A percentile compares a stretch with the other conserved stretches of the same genome.
Evolutionary conservation across 1,140 invertebrate species (phyloP).

Genomic region (Habropoda laboriosa): DNA sequence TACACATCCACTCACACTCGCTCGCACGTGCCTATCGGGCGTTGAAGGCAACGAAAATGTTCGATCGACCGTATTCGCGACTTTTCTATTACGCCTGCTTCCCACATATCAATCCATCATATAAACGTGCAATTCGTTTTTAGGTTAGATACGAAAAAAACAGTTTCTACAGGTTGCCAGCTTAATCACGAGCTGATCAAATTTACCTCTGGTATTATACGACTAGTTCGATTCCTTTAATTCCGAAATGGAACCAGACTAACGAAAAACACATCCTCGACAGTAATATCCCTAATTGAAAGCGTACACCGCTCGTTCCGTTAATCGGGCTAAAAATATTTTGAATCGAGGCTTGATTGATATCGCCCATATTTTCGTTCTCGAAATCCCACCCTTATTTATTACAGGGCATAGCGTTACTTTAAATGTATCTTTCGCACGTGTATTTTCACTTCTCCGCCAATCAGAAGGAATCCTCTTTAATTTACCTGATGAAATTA

Average conservation of each 20-base stretch:
- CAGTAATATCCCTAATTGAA: not conserved
- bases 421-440: not conserved
- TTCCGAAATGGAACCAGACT: not conserved
- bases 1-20: too few relatives aligned
- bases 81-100: too few relatives aligned
- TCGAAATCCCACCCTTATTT: not conserved
- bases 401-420: not conserved
- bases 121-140: too few relatives aligned
- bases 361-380: not conserved
- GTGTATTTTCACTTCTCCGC: not conserved
- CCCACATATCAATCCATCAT: too few relatives aligned
- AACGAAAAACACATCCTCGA: not conserved
- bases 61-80: too few relatives aligned
- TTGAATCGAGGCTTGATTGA: not conserved
- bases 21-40: too few relatives aligned
- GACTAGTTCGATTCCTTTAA: too few relatives aligned
- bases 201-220: not conserved
- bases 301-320: not conserved
- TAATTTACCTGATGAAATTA: slow-evolving; percentile 2
- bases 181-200: too few relatives aligned
- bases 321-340: not conserved
- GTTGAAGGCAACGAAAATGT: too few relatives aligned
- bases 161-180: too few relatives aligned
- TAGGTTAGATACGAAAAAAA: too few relatives aligned
- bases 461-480: not conserved